phyloP scores from a whole-genome alignment of 2,113 vertebrate genomes.

The Mellivora capensis region DNA sequence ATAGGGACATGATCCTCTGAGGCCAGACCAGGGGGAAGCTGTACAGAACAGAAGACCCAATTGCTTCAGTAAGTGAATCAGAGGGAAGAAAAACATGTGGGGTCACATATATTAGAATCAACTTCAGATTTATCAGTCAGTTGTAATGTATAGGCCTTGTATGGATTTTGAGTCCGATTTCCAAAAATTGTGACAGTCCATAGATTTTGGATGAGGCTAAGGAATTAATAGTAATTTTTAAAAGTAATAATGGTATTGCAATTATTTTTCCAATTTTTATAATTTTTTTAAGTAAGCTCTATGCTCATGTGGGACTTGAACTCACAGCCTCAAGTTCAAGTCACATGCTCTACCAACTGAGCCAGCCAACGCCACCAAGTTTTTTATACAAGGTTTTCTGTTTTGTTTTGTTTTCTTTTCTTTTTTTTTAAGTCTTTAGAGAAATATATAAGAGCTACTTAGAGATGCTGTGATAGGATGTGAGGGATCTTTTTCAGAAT shows the following conservation, averaged over 20 bases:
- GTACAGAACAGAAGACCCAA: not conserved
- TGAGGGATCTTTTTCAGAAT: not conserved
- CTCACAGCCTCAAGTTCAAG: not conserved
- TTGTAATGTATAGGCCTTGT: not conserved
- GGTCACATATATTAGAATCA: not conserved
- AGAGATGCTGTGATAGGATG: not conserved
- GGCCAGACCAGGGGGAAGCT: not conserved
- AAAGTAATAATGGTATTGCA: not conserved
- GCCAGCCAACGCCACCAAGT: not conserved
- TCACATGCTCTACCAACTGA: not conserved
- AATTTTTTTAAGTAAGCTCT: not conserved
- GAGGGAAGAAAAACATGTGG: not conserved
- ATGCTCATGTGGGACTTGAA: not conserved
- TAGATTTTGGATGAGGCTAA: not conserved
- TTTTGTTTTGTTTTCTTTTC: not conserved
- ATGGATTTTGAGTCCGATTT: not conserved
- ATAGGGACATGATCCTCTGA: not conserved
- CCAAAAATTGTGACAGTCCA: not conserved
- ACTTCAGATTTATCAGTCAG: not conserved
- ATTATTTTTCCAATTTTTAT: not conserved
- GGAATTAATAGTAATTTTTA: not conserved
- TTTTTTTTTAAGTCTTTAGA: not conserved
- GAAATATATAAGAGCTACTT: not conserved
- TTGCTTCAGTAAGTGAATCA: not conserved
- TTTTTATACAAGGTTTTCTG: not conserved